These are phyloP conservation scores for Lathamus discolor DNA, from an alignment of 2,113 vertebrate species.

Conservation along the genomic window DNA sequence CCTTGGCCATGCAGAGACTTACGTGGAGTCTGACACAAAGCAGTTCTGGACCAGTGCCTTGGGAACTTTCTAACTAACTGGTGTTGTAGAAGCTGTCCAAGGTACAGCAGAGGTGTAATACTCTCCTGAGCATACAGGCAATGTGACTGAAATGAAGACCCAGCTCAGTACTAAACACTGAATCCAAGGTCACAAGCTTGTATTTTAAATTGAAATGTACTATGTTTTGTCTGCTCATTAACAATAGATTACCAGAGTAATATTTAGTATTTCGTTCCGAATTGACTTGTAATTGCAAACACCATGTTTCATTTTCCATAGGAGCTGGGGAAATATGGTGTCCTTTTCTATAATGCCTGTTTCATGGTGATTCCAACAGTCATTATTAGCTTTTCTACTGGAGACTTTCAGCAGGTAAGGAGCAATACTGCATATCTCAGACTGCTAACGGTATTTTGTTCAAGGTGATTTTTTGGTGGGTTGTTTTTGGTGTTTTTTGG, in stretches of 20 bases:
- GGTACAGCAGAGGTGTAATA: neutral
- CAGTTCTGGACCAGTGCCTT: neutral
- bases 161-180: neutral
- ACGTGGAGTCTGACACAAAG: neutral
- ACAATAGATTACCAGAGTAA: neutral
- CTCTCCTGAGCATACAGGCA: neutral
- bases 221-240: neutral
- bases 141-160: neutral
- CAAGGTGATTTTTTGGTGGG: neutral
- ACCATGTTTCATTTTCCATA: slow-evolving; percentile 43
- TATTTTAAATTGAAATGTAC: neutral
- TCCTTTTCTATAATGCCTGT: slow-evolving; percentile 93
- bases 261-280: neutral
- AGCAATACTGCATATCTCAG: neutral
- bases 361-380: slow-evolving; percentile 87
- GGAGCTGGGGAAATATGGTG: slow-evolving; percentile 89
- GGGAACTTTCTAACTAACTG: neutral
- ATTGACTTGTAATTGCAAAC: neutral
- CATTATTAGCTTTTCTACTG: slow-evolving; percentile 80
- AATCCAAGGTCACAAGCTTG: neutral
- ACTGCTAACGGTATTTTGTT: neutral
- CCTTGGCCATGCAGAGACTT: neutral
- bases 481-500: neutral
- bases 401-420: slow-evolving; percentile 86
- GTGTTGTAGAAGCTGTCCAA: neutral